Conservation (phyloP, 2,888 invertebrate genomes). For the Lissocephala sabroskyi region DNA sequence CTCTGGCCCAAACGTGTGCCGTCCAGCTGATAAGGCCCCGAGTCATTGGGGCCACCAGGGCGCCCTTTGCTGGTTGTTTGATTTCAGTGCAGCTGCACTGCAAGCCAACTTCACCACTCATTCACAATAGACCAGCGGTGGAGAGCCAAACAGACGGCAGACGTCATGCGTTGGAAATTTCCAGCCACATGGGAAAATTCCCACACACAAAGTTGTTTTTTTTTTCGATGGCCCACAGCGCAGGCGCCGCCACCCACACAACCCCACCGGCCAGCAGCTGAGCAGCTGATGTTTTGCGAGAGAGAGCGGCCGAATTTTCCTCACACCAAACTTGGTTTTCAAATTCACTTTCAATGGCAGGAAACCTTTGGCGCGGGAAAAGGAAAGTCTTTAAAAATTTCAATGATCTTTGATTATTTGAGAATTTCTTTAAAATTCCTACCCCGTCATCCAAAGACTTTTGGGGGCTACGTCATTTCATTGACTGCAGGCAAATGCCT, state of each 20-base stretch:
- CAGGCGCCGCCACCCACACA: slow-evolving; percentile 31
- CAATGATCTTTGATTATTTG: too few relatives aligned
- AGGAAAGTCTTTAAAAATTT: too few relatives aligned
- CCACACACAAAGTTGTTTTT: slow-evolving; percentile 31
- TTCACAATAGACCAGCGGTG: slow-evolving; percentile 41
- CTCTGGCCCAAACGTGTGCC: not conserved
- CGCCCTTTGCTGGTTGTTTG: not conserved
- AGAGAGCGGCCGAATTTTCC: slow-evolving; percentile 27
- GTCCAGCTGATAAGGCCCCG: slow-evolving; percentile 15
- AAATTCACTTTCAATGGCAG: too few relatives aligned
- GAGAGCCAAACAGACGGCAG: slow-evolving; percentile 11
- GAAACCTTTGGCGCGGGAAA: too few relatives aligned
- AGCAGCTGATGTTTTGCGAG: slow-evolving; percentile 31
- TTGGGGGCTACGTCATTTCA: slow-evolving; percentile 13
- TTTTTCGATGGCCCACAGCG: too few relatives aligned
- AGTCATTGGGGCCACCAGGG: not conserved
- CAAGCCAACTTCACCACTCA: not conserved
- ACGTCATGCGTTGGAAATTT: slow-evolving; percentile 55
- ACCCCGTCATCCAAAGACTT: slow-evolving; percentile 7
- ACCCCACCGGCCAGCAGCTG: not conserved
- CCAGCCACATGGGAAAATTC: slow-evolving; percentile 33
- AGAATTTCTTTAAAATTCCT: too few relatives aligned
- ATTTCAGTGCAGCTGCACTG: slow-evolving; percentile 47
- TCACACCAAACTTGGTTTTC: too few relatives aligned
- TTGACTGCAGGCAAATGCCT: not conserved